Percentiles rank a stretch among this genome's conserved stretches.
phyloP scores from a whole-genome alignment of 2,888 invertebrate species.

The Conomelus anceps region DNA sequence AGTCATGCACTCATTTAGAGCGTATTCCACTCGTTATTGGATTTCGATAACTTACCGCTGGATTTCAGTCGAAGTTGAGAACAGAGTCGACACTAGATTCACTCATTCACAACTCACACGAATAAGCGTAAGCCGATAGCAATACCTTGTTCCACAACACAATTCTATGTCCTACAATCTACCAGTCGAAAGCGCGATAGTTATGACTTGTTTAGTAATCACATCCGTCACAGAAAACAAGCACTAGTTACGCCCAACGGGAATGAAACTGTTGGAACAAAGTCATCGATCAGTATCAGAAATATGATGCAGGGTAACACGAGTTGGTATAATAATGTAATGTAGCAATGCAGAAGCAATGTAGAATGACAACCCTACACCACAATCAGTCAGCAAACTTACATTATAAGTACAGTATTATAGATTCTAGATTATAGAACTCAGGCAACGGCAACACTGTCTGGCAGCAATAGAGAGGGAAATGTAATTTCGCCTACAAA shows the following conservation, averaged over 20 bases:
- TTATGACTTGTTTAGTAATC: background rate
- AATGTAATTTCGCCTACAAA: too few relatives aligned
- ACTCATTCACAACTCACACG: background rate
- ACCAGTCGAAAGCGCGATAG: background rate
- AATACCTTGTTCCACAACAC: background rate
- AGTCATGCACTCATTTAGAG: background rate
- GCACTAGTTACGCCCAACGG: background rate
- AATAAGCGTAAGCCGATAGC: background rate
- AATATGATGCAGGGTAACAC: too few relatives aligned
- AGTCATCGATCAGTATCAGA: background rate
- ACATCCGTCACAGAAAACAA: background rate
- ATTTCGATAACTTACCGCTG: background rate
- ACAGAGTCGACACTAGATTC: background rate
- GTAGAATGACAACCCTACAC: too few relatives aligned
- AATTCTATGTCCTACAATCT: background rate
- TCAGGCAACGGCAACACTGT: too few relatives aligned
- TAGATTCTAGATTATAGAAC: too few relatives aligned
- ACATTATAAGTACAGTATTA: too few relatives aligned
- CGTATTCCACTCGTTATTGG: background rate
- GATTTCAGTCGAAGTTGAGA: background rate
- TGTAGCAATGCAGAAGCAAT: too few relatives aligned
- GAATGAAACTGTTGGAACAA: background rate
- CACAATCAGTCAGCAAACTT: too few relatives aligned
- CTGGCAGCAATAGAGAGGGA: too few relatives aligned
- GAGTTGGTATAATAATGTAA: too few relatives aligned